phyloP scores from a whole-genome alignment of 1,140 invertebrate species.

The Heterodera carotae region DNA sequence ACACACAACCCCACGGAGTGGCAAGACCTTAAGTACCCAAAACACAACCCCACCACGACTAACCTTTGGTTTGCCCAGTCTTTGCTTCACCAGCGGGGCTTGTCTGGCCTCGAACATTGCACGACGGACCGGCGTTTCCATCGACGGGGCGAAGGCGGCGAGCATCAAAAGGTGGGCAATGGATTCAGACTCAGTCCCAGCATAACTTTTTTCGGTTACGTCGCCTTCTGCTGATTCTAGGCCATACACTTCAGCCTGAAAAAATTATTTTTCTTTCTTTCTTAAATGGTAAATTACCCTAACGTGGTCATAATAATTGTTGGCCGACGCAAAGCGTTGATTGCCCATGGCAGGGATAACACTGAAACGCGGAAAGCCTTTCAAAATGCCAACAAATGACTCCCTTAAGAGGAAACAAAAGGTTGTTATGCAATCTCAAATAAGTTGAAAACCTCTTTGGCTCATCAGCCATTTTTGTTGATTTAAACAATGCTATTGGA shows the following conservation, averaged over 20 bases:
- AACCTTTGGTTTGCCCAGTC: not conserved
- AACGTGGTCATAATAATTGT: slow-evolving; percentile 34
- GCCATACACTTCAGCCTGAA: slow-evolving; percentile 26
- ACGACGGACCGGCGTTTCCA: slow-evolving; percentile 6
- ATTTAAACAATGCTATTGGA: slow-evolving; percentile 38
- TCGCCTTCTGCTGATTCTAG: slow-evolving; percentile 11
- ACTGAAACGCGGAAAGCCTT: slow-evolving; percentile 24
- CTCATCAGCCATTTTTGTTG: not conserved
- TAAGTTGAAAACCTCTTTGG: not conserved
- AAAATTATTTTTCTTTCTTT: not conserved
- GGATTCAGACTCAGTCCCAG: slow-evolving; percentile 11
- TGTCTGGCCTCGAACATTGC: slow-evolving; percentile 24
- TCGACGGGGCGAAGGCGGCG: not conserved
- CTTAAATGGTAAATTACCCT: slow-evolving; percentile 29
- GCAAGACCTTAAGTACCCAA: no score
- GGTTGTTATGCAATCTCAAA: not conserved
- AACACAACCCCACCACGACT: no score
- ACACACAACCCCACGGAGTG: no score
- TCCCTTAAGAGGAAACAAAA: slow-evolving; percentile 7
- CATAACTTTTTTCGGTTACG: not conserved
- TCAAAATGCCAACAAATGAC: slow-evolving; percentile 25
- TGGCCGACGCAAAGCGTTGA: slow-evolving; percentile 6
- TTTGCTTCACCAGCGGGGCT: slow-evolving; percentile 1
- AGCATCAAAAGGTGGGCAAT: slow-evolving; percentile 21
- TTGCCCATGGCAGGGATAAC: slow-evolving; percentile 20